These are phyloP conservation scores for Drosophila suboccidentalis DNA, from an alignment of 2,888 invertebrate species.

Conservation along the genomic window DNA sequence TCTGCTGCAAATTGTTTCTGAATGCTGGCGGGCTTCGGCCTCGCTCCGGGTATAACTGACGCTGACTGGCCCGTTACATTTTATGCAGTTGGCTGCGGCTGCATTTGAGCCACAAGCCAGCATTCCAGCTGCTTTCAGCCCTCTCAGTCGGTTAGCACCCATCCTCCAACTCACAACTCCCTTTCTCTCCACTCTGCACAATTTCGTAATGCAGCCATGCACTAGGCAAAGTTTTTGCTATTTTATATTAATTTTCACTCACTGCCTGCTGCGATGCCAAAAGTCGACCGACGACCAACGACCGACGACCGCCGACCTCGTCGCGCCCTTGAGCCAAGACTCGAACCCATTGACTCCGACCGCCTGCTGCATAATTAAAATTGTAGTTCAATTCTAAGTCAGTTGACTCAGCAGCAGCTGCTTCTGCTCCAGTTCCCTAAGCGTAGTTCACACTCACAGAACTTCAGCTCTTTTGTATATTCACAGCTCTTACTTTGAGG, in stretches of 20 bases:
- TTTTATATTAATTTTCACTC: conserved; percentile 74
- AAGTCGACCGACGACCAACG: conserved; percentile 6
- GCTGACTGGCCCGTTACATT: conserved; percentile 69
- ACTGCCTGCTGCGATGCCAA: conserved; percentile 27
- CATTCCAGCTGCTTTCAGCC: conserved; percentile 32
- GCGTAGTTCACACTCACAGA: conserved; percentile 27
- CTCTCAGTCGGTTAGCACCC: background rate
- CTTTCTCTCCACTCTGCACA: conserved; percentile 10
- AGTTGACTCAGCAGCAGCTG: conserved; percentile 32
- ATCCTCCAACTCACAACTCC: background rate
- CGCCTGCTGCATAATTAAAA: conserved; percentile 76
- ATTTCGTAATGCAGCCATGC: conserved; percentile 53
- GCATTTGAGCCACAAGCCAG: conserved; percentile 61
- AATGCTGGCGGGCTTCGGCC: conserved; percentile 69
- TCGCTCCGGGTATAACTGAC: conserved; percentile 26
- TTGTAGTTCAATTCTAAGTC: conserved; percentile 66
- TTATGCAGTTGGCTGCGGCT: conserved; percentile 71
- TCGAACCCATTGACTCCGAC: conserved; percentile 24
- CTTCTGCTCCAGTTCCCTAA: conserved; percentile 19
- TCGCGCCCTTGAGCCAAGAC: conserved; percentile 60
- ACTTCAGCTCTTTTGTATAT: background rate
- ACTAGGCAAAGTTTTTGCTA: conserved; percentile 67
- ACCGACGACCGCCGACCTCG: conserved; percentile 28
- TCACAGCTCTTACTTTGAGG: background rate
- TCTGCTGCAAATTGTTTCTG: conserved; percentile 83